Evolutionary conservation across 2,888 invertebrate genomes (phyloP), one percentile per base, ranked within the genome.

Genomic region (Alsophila aescularia): DNA sequence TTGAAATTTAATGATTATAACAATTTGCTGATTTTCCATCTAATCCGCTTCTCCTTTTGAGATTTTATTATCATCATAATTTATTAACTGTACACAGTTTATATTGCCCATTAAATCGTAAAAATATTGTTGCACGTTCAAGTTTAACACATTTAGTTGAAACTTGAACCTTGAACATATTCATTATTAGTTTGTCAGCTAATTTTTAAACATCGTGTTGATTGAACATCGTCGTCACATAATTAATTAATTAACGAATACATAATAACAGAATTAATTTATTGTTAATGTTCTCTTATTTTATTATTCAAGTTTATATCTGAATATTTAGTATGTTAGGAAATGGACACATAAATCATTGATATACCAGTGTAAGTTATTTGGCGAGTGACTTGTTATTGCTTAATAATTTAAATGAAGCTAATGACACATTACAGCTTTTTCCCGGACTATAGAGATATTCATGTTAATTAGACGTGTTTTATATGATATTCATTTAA

Each of bases 191-290:
- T 74, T 73, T 83, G 82, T 81, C 83, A 83, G 80, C 76, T 83
- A 80, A 83, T 86, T 86, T 81, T 82, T 79, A 79, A 79, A 75
- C 74, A 75, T 81, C 74, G 75, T 76, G 76, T 81, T 87, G 84
- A 88, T 86, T 83, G 77, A 86, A 83, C 77, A 79, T 74, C 79
- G 78, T 84, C 76, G 78, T 76, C 81, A 83, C 81, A 70, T 85
- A 80, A 86, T 87, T 85, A 87, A 88, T 88, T 87, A 87, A 88
- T 85, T 81, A 83, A 79, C 73, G 78, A 75, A 83, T 82, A 78
- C 71, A 78, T 85, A 81, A 86, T 83, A 73, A 70, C 76, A 74
- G 72, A 77, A 81, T 78, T 78, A 81, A 81, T 80, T 80, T 79
- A 80, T 77, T 74, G 78, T 81, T 75, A 77, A 76, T 74, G 73